Evolutionary conservation across 2,888 invertebrate species (phyloP).

Genomic region (Diarsia mendica): DNA sequence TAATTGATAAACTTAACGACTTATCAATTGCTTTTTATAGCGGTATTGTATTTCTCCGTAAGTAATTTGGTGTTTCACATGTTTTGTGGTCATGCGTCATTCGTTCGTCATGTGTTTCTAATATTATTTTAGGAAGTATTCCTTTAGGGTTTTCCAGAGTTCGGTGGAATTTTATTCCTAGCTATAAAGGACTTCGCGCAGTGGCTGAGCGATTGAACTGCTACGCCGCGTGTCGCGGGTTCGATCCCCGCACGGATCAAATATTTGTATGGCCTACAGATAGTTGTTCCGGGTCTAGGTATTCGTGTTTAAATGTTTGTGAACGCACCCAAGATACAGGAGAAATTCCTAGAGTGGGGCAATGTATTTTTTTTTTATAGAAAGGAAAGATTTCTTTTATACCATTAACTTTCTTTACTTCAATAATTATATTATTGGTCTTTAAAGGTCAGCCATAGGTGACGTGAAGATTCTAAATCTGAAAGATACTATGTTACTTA

Average conservation of each 20-base stretch:
- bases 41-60: conserved; percentile 35
- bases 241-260: too few relatives aligned
- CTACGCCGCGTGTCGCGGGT: too few relatives aligned
- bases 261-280: too few relatives aligned
- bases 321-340: too few relatives aligned
- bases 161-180: background rate
- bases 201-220: too few relatives aligned
- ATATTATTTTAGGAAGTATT: background rate
- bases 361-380: too few relatives aligned
- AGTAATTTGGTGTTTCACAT: conserved; percentile 44
- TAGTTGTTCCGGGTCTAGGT: too few relatives aligned
- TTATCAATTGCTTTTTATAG: conserved; percentile 38
- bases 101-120: conserved; percentile 3
- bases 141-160: conserved; percentile 35
- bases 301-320: too few relatives aligned
- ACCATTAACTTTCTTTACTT: background rate
- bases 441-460: background rate
- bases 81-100: conserved; percentile 54
- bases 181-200: background rate
- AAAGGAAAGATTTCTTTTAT: background rate
- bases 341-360: too few relatives aligned
- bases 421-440: background rate
- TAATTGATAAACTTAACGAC: conserved; percentile 53
- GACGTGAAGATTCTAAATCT: background rate
- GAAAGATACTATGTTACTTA: background rate